Evolutionary conservation across 2,113 vertebrate species (phyloP).

Genomic region (Alligator mississippiensis): DNA sequence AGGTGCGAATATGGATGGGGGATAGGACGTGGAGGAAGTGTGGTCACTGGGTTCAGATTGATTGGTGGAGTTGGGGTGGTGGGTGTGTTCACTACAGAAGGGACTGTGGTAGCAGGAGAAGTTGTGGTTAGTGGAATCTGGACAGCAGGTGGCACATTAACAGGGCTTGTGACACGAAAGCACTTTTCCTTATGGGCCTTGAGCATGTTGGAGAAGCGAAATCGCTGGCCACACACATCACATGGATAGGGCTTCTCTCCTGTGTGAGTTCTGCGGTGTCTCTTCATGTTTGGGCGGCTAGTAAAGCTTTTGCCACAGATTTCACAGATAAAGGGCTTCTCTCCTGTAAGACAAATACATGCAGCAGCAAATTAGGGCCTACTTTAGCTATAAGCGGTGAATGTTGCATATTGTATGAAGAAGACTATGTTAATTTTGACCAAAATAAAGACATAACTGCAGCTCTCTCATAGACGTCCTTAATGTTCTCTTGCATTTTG

Average conservation of each 20-base stretch:
- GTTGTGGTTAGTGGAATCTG: slow-evolving; percentile 83
- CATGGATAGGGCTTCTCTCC: slow-evolving; percentile 98
- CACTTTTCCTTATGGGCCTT: slow-evolving; percentile 99
- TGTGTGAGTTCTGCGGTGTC: slow-evolving; percentile 95
- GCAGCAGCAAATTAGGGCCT: neutral
- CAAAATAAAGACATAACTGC: neutral
- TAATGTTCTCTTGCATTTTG: neutral
- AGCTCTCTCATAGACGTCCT: neutral
- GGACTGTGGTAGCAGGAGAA: slow-evolving; percentile 79
- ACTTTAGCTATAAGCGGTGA: neutral
- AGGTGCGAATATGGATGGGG: slow-evolving; percentile 90
- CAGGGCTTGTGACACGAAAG: slow-evolving; percentile 94
- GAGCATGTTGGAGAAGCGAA: slow-evolving; percentile 99
- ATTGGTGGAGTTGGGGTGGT: slow-evolving; percentile 65
- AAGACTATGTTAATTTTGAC: neutral
- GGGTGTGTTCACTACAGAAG: slow-evolving; percentile 71
- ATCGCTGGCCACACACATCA: slow-evolving; percentile 95
- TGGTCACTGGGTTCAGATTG: slow-evolving; percentile 75
- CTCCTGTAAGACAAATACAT: slow-evolving; percentile 80
- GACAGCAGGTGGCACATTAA: slow-evolving; percentile 83
- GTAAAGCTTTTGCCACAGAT: slow-evolving; percentile 99
- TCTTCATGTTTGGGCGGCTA: slow-evolving; percentile 98
- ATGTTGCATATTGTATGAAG: neutral
- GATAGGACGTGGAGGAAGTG: slow-evolving; percentile 75
- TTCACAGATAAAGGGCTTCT: slow-evolving; percentile 99